phyloP scores from a whole-genome alignment of 2,113 vertebrate genomes.

The Phalacrocorax aristotelis region DNA sequence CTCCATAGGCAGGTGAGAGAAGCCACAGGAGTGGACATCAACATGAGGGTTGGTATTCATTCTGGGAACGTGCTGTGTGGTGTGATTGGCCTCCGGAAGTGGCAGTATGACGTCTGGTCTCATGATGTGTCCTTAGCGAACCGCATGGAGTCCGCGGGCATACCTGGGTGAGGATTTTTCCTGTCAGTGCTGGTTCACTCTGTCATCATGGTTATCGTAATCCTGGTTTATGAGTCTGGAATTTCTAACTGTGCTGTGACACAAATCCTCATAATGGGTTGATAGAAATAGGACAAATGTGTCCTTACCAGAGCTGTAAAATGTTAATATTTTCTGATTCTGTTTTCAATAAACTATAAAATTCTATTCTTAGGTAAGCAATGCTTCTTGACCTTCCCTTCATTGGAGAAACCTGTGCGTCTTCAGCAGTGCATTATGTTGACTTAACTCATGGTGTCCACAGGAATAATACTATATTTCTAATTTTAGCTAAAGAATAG shows the following conservation, averaged over 20 bases:
- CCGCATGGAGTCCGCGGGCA: constrained; percentile 96
- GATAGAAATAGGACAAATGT: neutral
- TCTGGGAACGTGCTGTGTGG: constrained; percentile 96
- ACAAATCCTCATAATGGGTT: neutral
- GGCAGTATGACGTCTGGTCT: constrained; percentile 99
- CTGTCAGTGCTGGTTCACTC: neutral
- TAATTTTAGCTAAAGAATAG: neutral
- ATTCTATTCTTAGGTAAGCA: neutral
- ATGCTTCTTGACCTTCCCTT: neutral
- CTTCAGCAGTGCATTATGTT: neutral
- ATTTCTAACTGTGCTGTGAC: neutral
- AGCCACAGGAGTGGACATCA: constrained; percentile 95
- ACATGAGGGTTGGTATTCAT: constrained; percentile 96
- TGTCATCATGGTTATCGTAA: neutral
- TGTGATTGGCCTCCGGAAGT: constrained; percentile 94
- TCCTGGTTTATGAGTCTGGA: neutral
- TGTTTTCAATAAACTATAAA: neutral
- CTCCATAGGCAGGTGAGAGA: constrained; percentile 88
- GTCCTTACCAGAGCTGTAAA: neutral
- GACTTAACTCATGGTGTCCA: neutral
- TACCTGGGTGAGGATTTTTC: constrained; percentile 84
- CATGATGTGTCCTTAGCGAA: constrained; percentile 97
- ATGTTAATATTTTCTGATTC: neutral
- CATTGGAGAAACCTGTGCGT: rapidly evolving
- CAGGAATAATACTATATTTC: neutral